A percentile compares a stretch with the other conserved stretches of the same genome.
Conservation (phyloP, 2,113 vertebrate species). For the Trochalopteron elliotii region DNA sequence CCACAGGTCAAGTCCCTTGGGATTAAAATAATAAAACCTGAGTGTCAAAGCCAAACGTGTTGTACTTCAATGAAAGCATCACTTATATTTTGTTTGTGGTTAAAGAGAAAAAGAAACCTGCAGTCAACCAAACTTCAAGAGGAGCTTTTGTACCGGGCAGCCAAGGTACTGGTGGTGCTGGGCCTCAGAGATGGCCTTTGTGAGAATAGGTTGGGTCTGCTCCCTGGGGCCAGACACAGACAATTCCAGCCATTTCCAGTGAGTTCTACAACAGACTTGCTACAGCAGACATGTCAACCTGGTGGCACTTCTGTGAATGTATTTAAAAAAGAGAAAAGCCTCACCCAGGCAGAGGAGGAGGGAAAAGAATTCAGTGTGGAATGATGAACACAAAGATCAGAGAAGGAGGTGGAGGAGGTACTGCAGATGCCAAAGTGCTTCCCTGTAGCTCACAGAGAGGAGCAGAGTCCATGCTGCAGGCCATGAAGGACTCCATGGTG, state of each 20-base stretch:
- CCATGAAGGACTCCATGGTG: not conserved
- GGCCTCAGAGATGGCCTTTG: not conserved
- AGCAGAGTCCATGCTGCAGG: not conserved
- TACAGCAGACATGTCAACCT: not conserved
- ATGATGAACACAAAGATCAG: not conserved
- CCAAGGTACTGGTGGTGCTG: not conserved
- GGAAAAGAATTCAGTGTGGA: not conserved
- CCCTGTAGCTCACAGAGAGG: not conserved
- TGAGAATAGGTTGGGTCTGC: not conserved
- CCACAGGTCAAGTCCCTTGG: rapidly evolving
- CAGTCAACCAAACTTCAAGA: not conserved
- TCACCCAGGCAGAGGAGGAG: not conserved
- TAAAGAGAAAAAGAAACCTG: not conserved
- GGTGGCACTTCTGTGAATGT: not conserved
- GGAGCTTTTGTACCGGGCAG: rapidly evolving
- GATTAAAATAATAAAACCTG: not conserved
- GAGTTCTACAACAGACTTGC: rapidly evolving
- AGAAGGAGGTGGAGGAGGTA: not conserved
- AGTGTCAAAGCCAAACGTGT: not conserved
- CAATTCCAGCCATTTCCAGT: not conserved
- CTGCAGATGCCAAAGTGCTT: not conserved
- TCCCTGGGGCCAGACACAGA: not conserved
- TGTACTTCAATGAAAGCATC: not conserved
- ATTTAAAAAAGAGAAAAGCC: not conserved
- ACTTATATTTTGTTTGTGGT: not conserved